A percentile compares a stretch with the other conserved stretches of the same genome.
Conservation (phyloP, 2,113 vertebrate species). For the Antidorcas marsupialis region DNA sequence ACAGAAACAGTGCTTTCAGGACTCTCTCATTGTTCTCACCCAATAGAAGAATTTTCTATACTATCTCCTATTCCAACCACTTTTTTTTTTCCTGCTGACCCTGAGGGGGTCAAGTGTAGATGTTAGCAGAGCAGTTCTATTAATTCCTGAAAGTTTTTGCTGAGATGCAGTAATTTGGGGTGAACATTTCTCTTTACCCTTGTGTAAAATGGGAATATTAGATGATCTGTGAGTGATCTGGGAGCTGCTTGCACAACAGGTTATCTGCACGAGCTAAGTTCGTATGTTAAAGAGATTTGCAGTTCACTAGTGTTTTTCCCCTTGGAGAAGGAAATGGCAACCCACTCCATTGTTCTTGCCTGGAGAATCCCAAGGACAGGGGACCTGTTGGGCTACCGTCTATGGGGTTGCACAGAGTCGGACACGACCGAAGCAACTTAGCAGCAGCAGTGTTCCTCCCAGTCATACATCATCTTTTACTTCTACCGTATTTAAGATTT, state of each 20-base stretch:
- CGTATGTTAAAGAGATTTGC: not conserved
- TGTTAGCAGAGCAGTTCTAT: not conserved
- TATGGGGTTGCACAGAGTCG: no score
- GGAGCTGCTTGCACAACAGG: not conserved
- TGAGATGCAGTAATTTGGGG: not conserved
- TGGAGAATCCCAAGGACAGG: no score
- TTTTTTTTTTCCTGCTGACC: not conserved
- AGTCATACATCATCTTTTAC: not conserved
- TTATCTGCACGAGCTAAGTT: not conserved
- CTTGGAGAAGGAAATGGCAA: no score
- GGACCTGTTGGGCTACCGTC: no score
- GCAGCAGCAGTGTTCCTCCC: not conserved
- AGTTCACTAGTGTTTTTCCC: not conserved
- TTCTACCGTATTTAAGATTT: not conserved
- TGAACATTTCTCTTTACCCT: not conserved
- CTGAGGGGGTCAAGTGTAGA: not conserved
- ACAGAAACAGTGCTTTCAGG: not conserved
- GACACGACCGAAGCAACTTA: no score
- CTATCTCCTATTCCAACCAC: not conserved
- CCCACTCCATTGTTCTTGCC: no score
- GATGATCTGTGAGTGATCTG: not conserved
- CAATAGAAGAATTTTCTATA: not conserved
- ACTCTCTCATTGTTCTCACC: not conserved
- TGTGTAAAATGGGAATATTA: not conserved
- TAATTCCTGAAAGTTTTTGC: not conserved